A percentile compares a stretch with the other conserved stretches of the same genome.
phyloP scores from a whole-genome alignment of 1,140 invertebrate genomes.

The silkworm (Bombyx mori) region DNA sequence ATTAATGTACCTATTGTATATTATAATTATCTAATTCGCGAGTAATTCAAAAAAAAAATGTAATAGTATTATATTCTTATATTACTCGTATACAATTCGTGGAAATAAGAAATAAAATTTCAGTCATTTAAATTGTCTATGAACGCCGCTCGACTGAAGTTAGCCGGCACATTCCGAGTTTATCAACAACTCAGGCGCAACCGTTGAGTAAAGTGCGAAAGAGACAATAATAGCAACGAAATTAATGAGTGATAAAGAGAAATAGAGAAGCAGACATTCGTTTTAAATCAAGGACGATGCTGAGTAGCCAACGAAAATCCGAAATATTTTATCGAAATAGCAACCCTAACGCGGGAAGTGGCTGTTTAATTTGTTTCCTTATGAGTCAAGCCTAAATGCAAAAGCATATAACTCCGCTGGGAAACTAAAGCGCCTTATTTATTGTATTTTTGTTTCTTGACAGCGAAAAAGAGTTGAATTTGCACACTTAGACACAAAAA shows the following conservation, averaged over 20 bases:
- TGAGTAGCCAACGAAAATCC: conserved; percentile 55
- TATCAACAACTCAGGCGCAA: conserved; percentile 59
- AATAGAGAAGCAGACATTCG: conserved; percentile 36
- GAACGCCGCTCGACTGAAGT: conserved; percentile 65
- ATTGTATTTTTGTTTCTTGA: not conserved
- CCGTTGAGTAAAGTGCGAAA: conserved; percentile 29
- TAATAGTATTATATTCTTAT: too few species aligned
- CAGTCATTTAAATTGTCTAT: conserved; percentile 71
- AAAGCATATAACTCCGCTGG: conserved; percentile 34
- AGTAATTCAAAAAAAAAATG: too few species aligned
- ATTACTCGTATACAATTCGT: not conserved
- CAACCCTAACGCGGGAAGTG: conserved; percentile 57
- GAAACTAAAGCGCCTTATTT: conserved; percentile 14
- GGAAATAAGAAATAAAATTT: conserved; percentile 30
- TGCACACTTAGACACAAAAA: too few species aligned
- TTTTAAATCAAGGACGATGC: conserved; percentile 66
- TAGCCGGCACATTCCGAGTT: conserved; percentile 63
- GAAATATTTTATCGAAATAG: conserved; percentile 60
- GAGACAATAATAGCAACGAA: conserved; percentile 35
- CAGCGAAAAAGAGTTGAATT: too few species aligned
- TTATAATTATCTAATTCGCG: too few species aligned
- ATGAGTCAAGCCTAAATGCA: conserved; percentile 42
- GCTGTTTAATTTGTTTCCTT: conserved; percentile 60
- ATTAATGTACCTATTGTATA: too few species aligned
- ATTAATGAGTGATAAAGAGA: conserved; percentile 49